Base-by-base conservation (phyloP, 2,888 invertebrate species). In the Aelia acuminata region DNA sequence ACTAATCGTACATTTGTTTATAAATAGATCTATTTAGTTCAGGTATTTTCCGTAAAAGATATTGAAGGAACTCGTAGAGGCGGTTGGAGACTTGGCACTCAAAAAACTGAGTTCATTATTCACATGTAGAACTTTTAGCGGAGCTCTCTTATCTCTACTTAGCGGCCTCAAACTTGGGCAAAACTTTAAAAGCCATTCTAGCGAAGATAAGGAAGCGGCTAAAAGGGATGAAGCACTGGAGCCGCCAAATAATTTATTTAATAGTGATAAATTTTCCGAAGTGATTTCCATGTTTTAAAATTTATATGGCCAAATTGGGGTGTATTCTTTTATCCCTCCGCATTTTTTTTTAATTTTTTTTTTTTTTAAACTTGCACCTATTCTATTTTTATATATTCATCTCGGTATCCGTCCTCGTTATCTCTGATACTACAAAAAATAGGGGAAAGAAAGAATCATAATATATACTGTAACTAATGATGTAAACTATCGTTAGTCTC, bases 181-280 rank as follows among this genome's bases (percentile, higher is more conserved):
- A 85, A 85, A 85, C 85, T 85, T 85, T 85, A 50, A 85, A 85
- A 85, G 85, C 85, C 39, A 85, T 85, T 85, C 85, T 57, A 53
- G 53, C n/a, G 39, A 8, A 85, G 85, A 85, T 85, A 85, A 85
- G 80, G 85, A 85, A 39, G 43, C 18, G 35, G 50, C 85, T 85
- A 53, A 85, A 85, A 85, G 53, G 85, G 85, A 50, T 39, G 49
- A 53, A 39, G 31, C 85, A 53, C 49, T 84, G 84, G 49, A 20
- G 39, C 11, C n/a, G 35, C 39, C 53, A 39, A 49, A 53, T 85
- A 85, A 85, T 85, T 85, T 85, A 85, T 85, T 39, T 53, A 53
- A 53, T 85, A 53, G 50, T 53, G n/a, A 85, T 85, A 85, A 85
- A 85, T 85, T 53, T 35, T 53, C 53, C n/a, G 53, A 84, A 80